Evolutionary conservation across 2,797 vertebrate species (phyloP), one percentile per base, ranked within the genome.

Genomic region (Echiichthys vipera): DNA sequence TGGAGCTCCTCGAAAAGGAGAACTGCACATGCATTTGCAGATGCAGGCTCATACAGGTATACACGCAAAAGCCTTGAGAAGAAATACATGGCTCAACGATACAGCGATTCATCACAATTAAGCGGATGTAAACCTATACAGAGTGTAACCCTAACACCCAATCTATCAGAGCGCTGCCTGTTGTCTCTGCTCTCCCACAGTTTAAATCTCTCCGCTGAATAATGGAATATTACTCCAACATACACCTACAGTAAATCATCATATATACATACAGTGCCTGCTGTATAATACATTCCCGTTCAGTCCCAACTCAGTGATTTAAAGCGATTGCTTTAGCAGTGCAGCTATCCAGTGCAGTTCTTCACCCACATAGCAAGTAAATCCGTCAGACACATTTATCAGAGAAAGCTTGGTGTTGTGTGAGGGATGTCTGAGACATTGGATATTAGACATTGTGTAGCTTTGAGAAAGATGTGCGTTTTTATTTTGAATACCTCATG

Each of bases 271-370:
- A 65, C 18, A n/a, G n/a, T 51, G 65, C 71, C 84, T 73, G 71
- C 65, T 75, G 65, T 27, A 64, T 71, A 74, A 81, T 85, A 85
- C 84, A 84, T 91, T 83, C 46, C 77, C 75, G 49, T 83, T 83
- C 71, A 61, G 58, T 74, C 75, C 71, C 69, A 34, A 53, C 77
- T 72, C 57, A 8, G 57, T 78, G 80, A 89, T 88, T 87, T 84
- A 80, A 80, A 84, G 65, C 58, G 59, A 91, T 90, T 34, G 63
- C 72, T 88, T 90, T 79, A 87, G 78, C 88, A 89, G 91, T n/a
- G 47, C 47, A 54, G 42, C 43, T 29, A 63, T 83, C 75, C 79
- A 43, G 47, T 27, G 29, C 71, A 57, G 61, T 70, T 65, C 77
- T 78, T 76, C 80, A 54, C 83, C 78, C 74, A 83, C 78, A 53